A percentile compares a stretch with the other conserved stretches of the same genome.
phyloP scores from a whole-genome alignment of 2,113 vertebrate species.

The Callorhinus ursinus region DNA sequence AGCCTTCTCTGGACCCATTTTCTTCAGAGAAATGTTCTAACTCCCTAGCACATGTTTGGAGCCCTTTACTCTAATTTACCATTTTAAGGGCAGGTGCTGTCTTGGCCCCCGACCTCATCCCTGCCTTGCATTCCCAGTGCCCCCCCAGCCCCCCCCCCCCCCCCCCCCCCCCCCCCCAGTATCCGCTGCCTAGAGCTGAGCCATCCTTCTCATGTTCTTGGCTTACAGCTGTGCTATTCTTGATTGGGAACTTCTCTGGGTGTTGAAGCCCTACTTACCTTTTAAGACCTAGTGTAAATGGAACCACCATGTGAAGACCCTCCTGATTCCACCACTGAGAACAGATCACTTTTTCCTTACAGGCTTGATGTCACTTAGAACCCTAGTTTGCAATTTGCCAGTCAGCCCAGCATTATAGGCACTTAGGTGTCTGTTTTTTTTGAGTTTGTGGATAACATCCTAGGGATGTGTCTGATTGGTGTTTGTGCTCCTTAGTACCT shows the following conservation, averaged over 20 bases:
- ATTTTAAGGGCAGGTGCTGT: not conserved
- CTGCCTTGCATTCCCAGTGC: not conserved
- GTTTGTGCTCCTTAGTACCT: not conserved
- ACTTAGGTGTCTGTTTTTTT: not conserved
- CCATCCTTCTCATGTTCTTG: not conserved
- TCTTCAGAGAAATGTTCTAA: not conserved
- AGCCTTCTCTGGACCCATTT: not conserved
- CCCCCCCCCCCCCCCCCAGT: too few species aligned
- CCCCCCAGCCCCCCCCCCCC: not conserved
- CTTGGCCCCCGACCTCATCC: not conserved
- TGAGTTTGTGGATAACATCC: not conserved
- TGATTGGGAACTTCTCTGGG: not conserved
- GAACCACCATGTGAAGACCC: not conserved
- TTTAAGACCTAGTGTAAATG: not conserved
- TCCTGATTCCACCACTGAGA: not conserved
- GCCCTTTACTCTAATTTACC: not conserved
- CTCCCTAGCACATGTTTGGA: not conserved
- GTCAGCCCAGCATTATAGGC: not conserved
- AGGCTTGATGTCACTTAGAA: rapidly evolving
- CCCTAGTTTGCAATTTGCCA: not conserved
- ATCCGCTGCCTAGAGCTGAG: not conserved
- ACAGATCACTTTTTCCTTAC: not conserved
- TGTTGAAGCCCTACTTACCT: not conserved
- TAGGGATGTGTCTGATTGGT: too few species aligned
- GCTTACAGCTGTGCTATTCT: not conserved